These are phyloP conservation scores for Prionchulus punctatus DNA, from an alignment of 2,888 invertebrate species.

Conservation along the genomic window DNA sequence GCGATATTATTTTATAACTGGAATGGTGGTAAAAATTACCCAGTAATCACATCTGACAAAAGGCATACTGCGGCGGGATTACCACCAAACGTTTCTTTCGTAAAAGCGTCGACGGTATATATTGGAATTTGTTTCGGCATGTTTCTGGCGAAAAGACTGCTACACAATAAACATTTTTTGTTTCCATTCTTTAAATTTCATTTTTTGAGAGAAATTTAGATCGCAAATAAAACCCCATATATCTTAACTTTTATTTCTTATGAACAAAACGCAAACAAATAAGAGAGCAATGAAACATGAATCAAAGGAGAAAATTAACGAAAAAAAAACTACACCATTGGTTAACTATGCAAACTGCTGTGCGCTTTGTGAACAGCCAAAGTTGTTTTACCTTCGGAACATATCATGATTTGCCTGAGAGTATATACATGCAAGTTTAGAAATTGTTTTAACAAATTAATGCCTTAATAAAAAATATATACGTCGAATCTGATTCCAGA, in stretches of 20 bases:
- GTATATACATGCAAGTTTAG: neutral
- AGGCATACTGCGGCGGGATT: constrained; percentile 44
- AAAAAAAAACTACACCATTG: no score
- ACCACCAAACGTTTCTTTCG: constrained; percentile 37
- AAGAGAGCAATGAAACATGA: no score
- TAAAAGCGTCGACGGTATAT: constrained; percentile 42
- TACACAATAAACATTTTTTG: no score
- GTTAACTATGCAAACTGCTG: neutral
- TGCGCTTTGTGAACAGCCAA: neutral
- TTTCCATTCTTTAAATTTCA: no score
- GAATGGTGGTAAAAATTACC: neutral
- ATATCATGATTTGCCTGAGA: neutral
- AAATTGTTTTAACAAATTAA: neutral
- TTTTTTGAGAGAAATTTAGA: no score
- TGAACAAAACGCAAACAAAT: no score
- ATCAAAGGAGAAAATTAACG: no score
- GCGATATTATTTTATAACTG: no score
- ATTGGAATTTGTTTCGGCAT: no score
- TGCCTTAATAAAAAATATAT: neutral
- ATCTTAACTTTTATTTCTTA: no score
- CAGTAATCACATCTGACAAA: constrained; percentile 16
- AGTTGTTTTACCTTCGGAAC: neutral
- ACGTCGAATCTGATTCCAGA: neutral
- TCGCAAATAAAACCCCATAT: no score
- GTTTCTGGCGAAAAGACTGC: no score